A percentile compares a stretch with the other conserved stretches of the same genome.
phyloP scores from a whole-genome alignment of 2,113 vertebrate species.

The Haliaeetus leucogaster region DNA sequence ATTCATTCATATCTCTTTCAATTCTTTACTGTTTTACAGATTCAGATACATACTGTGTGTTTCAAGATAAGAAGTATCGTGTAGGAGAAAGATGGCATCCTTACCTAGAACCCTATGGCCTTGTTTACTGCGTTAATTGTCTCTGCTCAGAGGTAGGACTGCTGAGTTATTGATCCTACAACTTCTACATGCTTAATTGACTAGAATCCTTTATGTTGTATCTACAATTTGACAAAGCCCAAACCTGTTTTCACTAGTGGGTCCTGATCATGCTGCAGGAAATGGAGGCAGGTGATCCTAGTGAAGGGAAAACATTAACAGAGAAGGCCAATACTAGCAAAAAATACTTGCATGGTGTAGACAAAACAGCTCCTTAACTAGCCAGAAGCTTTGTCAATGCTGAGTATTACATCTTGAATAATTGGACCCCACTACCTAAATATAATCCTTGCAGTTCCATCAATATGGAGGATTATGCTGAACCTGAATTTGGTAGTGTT shows the following conservation, averaged over 20 bases:
- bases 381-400: background rate
- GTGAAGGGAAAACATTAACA: background rate
- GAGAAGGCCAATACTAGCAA: background rate
- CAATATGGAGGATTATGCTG: background rate
- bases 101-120: constrained; percentile 81
- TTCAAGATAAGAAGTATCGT: constrained; percentile 83
- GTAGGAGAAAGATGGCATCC: constrained; percentile 83
- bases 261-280: background rate
- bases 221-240: background rate
- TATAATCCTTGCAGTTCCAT: background rate
- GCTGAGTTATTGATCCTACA: background rate
- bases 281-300: background rate
- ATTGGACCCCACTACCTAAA: background rate
- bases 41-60: constrained; percentile 80
- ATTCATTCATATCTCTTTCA: background rate
- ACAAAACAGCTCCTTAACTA: background rate
- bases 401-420: background rate
- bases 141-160: constrained; percentile 80
- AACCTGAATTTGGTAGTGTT: background rate
- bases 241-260: background rate
- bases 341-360: background rate
- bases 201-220: background rate
- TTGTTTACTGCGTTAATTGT: constrained; percentile 81
- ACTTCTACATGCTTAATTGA: background rate
- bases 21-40: constrained; percentile 64